These are phyloP conservation scores for Drosophila lacicola DNA, from an alignment of 2,888 invertebrate genomes.

Conservation along the genomic window DNA sequence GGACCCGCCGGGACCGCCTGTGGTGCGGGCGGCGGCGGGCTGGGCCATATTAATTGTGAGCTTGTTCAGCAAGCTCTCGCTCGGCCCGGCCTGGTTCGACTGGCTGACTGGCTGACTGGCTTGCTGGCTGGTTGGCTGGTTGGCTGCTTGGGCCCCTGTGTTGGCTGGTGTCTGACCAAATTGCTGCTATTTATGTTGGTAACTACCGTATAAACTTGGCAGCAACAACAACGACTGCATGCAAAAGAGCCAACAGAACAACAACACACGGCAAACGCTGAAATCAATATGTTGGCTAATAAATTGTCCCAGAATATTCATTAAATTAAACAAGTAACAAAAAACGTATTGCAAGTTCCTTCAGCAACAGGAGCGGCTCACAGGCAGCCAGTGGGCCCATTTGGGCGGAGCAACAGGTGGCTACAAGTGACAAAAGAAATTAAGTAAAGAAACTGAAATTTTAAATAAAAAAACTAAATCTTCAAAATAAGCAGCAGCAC, in stretches of 20 bases:
- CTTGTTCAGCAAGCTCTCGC: slow-evolving; percentile 70
- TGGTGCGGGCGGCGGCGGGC: slow-evolving; percentile 70
- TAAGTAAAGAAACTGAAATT: neutral
- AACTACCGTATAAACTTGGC: slow-evolving; percentile 85
- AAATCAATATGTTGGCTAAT: slow-evolving; percentile 85
- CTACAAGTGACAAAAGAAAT: neutral
- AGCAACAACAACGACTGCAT: slow-evolving; percentile 54
- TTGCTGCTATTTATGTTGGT: slow-evolving; percentile 85
- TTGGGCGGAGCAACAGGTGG: slow-evolving; percentile 31
- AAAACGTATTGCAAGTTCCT: slow-evolving; percentile 51
- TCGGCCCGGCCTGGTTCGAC: slow-evolving; percentile 23
- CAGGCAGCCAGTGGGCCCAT: neutral
- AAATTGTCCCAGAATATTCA: slow-evolving; percentile 85
- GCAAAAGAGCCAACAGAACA: slow-evolving; percentile 48
- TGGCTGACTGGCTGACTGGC: slow-evolving; percentile 1
- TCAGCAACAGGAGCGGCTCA: slow-evolving; percentile 55
- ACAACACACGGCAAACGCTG: slow-evolving; percentile 81
- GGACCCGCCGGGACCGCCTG: slow-evolving; percentile 67
- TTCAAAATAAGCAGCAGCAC: neutral
- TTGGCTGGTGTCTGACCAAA: slow-evolving; percentile 79
- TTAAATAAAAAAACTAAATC: neutral
- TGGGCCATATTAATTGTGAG: slow-evolving; percentile 77
- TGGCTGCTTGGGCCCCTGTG: slow-evolving; percentile 22
- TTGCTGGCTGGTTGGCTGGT: too few relatives aligned
- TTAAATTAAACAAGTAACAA: slow-evolving; percentile 82